Percentiles rank a stretch among this genome's conserved stretches.
These are phyloP conservation scores for Centropristis striata DNA, from an alignment of 2,113 vertebrate genomes.

Conservation along the genomic window DNA sequence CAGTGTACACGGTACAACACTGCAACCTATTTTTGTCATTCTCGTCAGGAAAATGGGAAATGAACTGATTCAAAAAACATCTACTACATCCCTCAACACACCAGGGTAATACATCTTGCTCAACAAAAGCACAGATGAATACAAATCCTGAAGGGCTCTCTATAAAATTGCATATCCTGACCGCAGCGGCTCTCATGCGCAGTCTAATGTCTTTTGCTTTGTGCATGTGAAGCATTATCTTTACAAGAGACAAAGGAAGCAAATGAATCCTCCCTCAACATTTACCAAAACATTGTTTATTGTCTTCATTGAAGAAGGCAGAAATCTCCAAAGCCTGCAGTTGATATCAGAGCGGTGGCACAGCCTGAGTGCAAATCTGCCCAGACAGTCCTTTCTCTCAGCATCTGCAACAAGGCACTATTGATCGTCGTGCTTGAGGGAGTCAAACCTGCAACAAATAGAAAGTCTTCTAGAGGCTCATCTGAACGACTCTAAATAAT, in stretches of 20 bases:
- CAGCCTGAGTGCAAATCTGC: constrained; percentile 40
- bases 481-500: constrained; percentile 78
- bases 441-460: constrained; percentile 69
- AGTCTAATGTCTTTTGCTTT: constrained; percentile 32
- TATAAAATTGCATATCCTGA: constrained; percentile 57
- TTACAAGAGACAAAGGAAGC: constrained; percentile 27
- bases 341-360: constrained; percentile 36
- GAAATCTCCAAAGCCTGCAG: constrained; percentile 34
- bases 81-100: constrained; percentile 42
- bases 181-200: not conserved
- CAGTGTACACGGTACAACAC: not conserved
- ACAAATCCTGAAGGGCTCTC: constrained; percentile 61
- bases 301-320: constrained; percentile 22
- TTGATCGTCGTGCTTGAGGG: constrained; percentile 63
- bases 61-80: constrained; percentile 53
- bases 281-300: constrained; percentile 56
- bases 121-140: constrained; percentile 62
- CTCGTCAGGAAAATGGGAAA: constrained; percentile 50
- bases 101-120: constrained; percentile 55
- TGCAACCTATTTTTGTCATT: constrained; percentile 39
- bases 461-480: constrained; percentile 52
- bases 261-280: constrained; percentile 44
- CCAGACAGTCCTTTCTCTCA: constrained; percentile 48
- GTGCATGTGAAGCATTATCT: constrained; percentile 50
- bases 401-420: constrained; percentile 64